Percentiles rank a stretch among this genome's conserved stretches.
Evolutionary conservation across 2,113 vertebrate genomes (phyloP).

Genomic region (Cervus canadensis): DNA sequence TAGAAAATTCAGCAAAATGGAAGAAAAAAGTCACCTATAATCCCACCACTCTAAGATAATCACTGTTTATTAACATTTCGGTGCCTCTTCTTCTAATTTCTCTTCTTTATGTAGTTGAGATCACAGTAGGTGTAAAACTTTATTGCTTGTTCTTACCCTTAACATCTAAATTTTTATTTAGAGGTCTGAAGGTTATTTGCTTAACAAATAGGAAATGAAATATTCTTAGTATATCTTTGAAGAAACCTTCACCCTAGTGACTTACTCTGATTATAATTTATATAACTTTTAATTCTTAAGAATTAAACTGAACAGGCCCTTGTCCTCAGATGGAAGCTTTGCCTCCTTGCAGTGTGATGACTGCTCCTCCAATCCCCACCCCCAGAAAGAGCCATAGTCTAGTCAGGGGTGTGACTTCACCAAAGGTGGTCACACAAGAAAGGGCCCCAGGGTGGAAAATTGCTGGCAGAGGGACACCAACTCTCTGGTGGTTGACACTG

Average conservation of each 20-base stretch:
- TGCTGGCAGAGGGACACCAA: background rate
- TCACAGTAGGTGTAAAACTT: background rate
- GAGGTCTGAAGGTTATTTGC: background rate
- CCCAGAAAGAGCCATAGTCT: background rate
- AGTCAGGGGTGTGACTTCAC: background rate
- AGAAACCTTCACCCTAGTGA: background rate
- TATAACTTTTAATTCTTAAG: background rate
- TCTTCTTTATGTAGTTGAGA: background rate
- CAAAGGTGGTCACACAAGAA: background rate
- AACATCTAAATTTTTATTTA: background rate
- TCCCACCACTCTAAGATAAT: background rate
- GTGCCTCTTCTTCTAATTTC: background rate
- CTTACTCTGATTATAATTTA: background rate
- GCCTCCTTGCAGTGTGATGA: background rate
- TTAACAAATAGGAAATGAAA: constrained; percentile 13
- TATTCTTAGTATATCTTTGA: constrained; percentile 16
- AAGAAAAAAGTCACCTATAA: background rate
- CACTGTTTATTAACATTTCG: background rate
- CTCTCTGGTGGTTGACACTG: background rate
- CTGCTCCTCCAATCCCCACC: background rate
- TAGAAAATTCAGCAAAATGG: background rate
- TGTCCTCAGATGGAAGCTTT: background rate
- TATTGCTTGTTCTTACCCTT: background rate
- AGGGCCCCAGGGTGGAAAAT: background rate
- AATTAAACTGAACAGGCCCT: background rate